phyloP scores from a whole-genome alignment of 1,140 invertebrate species.

The Orchesella cincta region DNA sequence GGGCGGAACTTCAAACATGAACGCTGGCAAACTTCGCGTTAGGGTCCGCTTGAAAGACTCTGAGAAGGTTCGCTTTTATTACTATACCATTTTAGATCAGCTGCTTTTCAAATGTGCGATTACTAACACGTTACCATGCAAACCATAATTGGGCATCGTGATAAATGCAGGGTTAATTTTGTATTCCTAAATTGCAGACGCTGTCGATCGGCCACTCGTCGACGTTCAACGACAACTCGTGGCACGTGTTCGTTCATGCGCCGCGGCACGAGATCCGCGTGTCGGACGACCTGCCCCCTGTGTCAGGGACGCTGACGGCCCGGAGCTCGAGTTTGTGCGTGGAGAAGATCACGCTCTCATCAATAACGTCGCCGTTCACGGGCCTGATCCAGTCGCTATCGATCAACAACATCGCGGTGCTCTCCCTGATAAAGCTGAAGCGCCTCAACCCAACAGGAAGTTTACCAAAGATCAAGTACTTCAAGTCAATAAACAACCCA shows the following conservation, averaged over 20 bases:
- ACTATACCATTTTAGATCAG: neutral
- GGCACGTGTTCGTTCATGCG: slow-evolving; percentile 89
- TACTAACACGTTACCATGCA: neutral
- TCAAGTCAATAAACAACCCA: slow-evolving; percentile 22
- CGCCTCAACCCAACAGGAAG: neutral
- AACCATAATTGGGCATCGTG: too few relatives aligned
- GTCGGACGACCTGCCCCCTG: slow-evolving; percentile 77
- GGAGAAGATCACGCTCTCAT: neutral
- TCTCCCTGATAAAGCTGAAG: neutral
- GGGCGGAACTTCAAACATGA: neutral
- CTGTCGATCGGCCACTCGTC: slow-evolving; percentile 54
- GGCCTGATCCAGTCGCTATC: neutral
- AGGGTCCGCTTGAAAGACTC: neutral
- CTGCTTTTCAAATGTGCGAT: neutral
- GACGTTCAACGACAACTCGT: slow-evolving; percentile 82
- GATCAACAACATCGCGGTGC: neutral
- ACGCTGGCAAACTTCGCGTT: neutral
- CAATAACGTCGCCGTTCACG: neutral
- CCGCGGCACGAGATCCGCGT: slow-evolving; percentile 79
- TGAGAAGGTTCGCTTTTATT: neutral
- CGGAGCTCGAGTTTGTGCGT: neutral
- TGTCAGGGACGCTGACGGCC: slow-evolving; percentile 63
- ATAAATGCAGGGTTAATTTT: neutral
- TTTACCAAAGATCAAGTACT: neutral
- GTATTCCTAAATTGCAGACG: neutral